Evolutionary conservation across 2,113 vertebrate genomes (phyloP).

Genomic region (Ceyx margarethae): DNA sequence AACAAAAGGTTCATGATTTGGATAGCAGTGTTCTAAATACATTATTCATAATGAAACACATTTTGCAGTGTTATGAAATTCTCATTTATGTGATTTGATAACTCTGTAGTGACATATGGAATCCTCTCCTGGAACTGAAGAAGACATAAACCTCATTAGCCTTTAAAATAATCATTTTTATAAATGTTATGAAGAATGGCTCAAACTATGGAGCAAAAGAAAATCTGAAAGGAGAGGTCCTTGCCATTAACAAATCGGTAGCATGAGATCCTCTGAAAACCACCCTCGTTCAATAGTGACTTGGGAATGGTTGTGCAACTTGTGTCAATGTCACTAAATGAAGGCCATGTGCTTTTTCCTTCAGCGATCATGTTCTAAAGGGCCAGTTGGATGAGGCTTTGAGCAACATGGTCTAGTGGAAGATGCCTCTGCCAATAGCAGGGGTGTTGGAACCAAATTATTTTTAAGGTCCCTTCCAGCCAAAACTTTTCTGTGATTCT

Average conservation of each 20-base stretch:
- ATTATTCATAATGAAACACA: neutral
- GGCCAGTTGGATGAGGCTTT: neutral
- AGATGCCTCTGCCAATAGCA: neutral
- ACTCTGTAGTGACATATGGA: neutral
- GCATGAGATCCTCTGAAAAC: slow-evolving; percentile 35
- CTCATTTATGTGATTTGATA: neutral
- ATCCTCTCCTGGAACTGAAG: neutral
- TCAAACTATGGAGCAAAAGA: slow-evolving; percentile 1
- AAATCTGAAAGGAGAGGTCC: neutral
- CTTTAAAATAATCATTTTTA: slow-evolving; percentile 48
- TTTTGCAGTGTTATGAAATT: slow-evolving; percentile 23
- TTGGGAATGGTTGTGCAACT: neutral
- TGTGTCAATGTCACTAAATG: slow-evolving; percentile 49
- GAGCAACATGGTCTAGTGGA: neutral
- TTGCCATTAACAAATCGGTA: slow-evolving; percentile 31
- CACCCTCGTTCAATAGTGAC: neutral
- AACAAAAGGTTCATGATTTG: neutral
- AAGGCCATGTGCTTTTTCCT: slow-evolving; percentile 42
- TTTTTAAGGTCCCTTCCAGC: neutral
- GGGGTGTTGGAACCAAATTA: neutral
- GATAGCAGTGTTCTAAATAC: neutral
- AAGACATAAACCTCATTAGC: slow-evolving; percentile 43
- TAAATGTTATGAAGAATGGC: neutral
- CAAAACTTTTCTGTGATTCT: neutral
- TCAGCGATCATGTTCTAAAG: slow-evolving; percentile 25